Base-by-base conservation (phyloP, 2,113 vertebrate species). In the Rhynchopsitta pachyrhyncha region DNA sequence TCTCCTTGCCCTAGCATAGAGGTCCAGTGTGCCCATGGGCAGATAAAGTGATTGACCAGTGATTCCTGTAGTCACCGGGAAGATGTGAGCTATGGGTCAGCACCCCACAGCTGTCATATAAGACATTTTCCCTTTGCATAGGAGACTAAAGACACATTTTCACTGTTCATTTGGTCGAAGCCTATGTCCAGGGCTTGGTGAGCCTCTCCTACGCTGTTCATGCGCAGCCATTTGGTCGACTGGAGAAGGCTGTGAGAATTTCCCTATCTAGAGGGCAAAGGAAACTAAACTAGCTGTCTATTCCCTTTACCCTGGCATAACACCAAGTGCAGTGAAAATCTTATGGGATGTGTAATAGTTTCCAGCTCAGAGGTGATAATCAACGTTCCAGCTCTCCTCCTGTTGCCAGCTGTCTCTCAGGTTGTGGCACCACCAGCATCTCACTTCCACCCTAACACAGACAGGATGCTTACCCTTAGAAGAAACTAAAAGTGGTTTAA, bases 161-260 rank as follows among this genome's bases (percentile, higher is more conserved):
- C 9, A 46, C 19, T 31, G 3, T 7, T 41, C 13, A 5, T 6
- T 37, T 63, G 67, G 55, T 55, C 18, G 29, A 57, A 66, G 37
- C 31, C 31, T 17, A 13, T 6, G 15, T 14, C 41, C 28, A 78
- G 33, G 46, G 22, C 18, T 59, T 29, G 41, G n/a, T 23, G 28
- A 82, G 41, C 41, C 37, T 76, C 76, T 70, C 31, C 23, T 1
- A 6, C 11, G 22, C 37, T 63, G 24, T 35, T 67, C 62, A 29
- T 3, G 0, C 7, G 5, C 46, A 6, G 2, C 8, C 24, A 22
- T 46, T 67, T 10, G 5, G 20, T 37, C 2, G 4, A 29, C 27
- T 46, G 49, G 22, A 88, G 25, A 3, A 4, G 31, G 25, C n/a
- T 59, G n/a, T 49, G 66, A 92, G 52, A 86, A 79, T 13, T 59